Percentiles rank a stretch among this genome's conserved stretches.
phyloP scores from a whole-genome alignment of 1,140 invertebrate genomes.

The Drosophila kikkawai region DNA sequence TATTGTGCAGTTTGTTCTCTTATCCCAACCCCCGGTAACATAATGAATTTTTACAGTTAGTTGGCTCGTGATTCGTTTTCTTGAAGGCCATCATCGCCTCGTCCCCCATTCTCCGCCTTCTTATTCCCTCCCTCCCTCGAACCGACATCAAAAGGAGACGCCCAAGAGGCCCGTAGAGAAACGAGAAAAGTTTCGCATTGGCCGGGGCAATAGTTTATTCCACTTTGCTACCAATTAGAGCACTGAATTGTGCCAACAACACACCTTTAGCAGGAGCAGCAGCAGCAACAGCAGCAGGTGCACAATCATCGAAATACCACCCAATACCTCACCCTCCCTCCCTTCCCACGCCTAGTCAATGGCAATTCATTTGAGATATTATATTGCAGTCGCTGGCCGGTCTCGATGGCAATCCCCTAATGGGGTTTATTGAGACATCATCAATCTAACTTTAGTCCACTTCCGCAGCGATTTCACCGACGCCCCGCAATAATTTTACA shows the following conservation, averaged over 20 bases:
- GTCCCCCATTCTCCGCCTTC: too few relatives aligned
- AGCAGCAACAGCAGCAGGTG: slow-evolving; percentile 6
- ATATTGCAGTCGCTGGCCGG: slow-evolving; percentile 45
- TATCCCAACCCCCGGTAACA: slow-evolving; percentile 13
- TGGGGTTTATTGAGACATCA: slow-evolving; percentile 55
- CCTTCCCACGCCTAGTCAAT: not conserved
- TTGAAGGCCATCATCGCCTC: slow-evolving; percentile 50
- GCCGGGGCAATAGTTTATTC: slow-evolving; percentile 45
- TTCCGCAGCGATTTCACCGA: slow-evolving; percentile 24
- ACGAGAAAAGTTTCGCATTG: slow-evolving; percentile 26
- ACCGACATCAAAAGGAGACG: slow-evolving; percentile 40
- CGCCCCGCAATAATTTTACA: slow-evolving; percentile 16
- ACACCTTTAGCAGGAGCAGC: not conserved
- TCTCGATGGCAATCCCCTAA: slow-evolving; percentile 52
- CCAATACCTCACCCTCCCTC: not conserved
- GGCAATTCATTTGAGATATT: slow-evolving; percentile 76
- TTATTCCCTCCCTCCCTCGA: not conserved
- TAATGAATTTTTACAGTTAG: slow-evolving; percentile 79
- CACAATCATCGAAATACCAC: slow-evolving; percentile 36
- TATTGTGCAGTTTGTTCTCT: not conserved
- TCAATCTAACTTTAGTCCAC: slow-evolving; percentile 45
- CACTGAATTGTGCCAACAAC: slow-evolving; percentile 47
- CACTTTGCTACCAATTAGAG: slow-evolving; percentile 58
- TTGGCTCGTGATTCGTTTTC: slow-evolving; percentile 57
- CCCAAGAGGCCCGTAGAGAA: not conserved